Conservation (phyloP, 2,113 vertebrate species). For the Chionodraco myersi region DNA sequence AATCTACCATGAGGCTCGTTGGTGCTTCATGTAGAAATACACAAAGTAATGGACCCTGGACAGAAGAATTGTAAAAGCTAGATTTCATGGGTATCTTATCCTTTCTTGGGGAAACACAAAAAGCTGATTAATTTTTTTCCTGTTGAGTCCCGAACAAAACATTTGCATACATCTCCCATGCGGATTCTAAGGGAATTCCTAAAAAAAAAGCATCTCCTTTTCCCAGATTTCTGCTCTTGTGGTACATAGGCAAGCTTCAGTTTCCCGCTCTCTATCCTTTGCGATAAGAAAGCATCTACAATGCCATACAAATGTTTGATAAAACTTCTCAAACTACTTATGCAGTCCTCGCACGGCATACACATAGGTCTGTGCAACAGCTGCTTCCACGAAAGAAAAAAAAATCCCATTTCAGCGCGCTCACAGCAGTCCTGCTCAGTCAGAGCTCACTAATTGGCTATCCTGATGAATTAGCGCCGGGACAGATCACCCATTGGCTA, state of each 20-base stretch:
- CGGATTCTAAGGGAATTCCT: conserved; percentile 3
- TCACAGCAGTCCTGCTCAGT: conserved; percentile 35
- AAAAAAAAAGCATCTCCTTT: neutral
- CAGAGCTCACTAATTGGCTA: conserved; percentile 64
- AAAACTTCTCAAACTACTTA: conserved; percentile 19
- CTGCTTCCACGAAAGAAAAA: conserved; percentile 14
- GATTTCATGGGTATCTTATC: neutral
- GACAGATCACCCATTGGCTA: conserved; percentile 51
- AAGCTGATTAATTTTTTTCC: too few relatives aligned
- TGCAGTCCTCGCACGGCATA: neutral
- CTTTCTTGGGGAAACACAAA: neutral
- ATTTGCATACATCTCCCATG: conserved; percentile 16
- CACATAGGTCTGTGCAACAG: conserved; percentile 30
- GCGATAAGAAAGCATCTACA: neutral
- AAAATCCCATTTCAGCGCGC: conserved; percentile 19
- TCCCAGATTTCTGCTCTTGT: neutral
- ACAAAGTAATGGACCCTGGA: neutral
- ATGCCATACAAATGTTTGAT: neutral
- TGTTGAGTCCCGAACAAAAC: too few relatives aligned
- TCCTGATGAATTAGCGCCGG: conserved; percentile 57
- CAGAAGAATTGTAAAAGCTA: neutral
- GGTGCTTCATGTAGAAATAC: conserved; percentile 1
- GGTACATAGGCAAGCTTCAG: neutral
- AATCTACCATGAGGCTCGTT: conserved; percentile 17
- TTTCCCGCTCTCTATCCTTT: neutral